phyloP scores from a whole-genome alignment of 2,113 vertebrate genomes.

The Percopsis transmontana region DNA sequence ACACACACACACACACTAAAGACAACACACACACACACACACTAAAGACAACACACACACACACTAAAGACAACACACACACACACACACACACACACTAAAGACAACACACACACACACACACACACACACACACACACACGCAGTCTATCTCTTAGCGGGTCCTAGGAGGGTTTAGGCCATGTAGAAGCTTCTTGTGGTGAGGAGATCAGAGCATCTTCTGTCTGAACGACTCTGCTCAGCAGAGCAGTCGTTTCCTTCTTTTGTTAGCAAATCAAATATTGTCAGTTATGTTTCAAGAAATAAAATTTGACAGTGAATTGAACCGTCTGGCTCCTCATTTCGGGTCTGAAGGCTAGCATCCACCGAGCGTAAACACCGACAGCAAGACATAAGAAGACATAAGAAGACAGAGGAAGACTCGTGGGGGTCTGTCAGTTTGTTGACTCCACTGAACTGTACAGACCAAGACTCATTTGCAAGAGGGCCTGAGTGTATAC shows the following conservation, averaged over 20 bases:
- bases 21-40: neutral
- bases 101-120: constrained; percentile 1
- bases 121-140: constrained; percentile 13
- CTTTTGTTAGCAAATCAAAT: constrained; percentile 25
- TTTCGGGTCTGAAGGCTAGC: neutral
- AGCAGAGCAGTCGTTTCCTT: too few relatives aligned
- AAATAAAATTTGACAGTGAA: constrained; percentile 55
- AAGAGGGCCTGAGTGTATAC: too few relatives aligned
- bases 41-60: constrained; percentile 1
- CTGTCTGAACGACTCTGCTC: too few relatives aligned
- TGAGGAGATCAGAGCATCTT: too few relatives aligned
- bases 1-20: neutral
- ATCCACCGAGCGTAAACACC: too few relatives aligned
- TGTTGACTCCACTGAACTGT: too few relatives aligned
- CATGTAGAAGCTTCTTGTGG: too few relatives aligned
- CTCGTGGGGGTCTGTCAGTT: too few relatives aligned
- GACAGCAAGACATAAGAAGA: too few relatives aligned
- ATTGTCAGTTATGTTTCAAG: constrained; percentile 40
- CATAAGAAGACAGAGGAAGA: too few relatives aligned
- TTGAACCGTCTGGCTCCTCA: neutral
- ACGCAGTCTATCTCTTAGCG: constrained; percentile 48
- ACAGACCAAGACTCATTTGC: too few relatives aligned
- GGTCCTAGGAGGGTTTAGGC: constrained; percentile 60
- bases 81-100: neutral
- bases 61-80: constrained; percentile 11